phyloP scores from a whole-genome alignment of 2,888 invertebrate species.

The Eumacrocentrus americanus region DNA sequence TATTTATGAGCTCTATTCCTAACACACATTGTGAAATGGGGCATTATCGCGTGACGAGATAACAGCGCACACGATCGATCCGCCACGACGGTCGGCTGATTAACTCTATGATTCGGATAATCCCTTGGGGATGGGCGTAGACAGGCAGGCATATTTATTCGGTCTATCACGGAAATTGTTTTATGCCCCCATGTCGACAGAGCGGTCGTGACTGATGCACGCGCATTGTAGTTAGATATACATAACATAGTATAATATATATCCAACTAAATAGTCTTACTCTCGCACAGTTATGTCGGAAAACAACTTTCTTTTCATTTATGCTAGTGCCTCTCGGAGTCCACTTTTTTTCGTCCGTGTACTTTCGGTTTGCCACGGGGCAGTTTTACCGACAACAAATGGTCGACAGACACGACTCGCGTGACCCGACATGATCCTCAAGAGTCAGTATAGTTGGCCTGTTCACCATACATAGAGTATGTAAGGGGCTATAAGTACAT shows the following conservation, averaged over 20 bases:
- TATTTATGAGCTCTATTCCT: no score
- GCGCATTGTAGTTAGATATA: neutral
- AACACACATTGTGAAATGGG: no score
- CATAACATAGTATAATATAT: neutral
- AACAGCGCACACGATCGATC: conserved; percentile 9
- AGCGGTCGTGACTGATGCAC: conserved; percentile 11
- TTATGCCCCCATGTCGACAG: conserved; percentile 8
- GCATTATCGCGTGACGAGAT: conserved; percentile 18
- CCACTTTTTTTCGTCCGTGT: conserved; percentile 13
- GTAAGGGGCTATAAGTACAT: neutral
- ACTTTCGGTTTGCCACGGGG: conserved; percentile 19
- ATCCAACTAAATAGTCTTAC: conserved; percentile 8
- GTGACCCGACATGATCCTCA: conserved; percentile 18
- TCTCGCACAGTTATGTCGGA: conserved; percentile 29
- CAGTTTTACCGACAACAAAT: conserved; percentile 24
- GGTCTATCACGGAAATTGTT: conserved; percentile 26
- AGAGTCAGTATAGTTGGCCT: conserved; percentile 1
- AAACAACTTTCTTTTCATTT: conserved; percentile 37
- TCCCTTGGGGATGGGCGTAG: conserved; percentile 10
- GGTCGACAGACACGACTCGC: conserved; percentile 26
- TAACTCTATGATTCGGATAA: conserved; percentile 20
- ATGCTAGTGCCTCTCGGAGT: conserved; percentile 11
- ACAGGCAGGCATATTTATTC: conserved; percentile 17
- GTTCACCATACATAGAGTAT: neutral
- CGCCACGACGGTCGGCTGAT: conserved; percentile 3